phyloP scores from a whole-genome alignment of 2,888 invertebrate species.

The Leptinotarsa rubiginosa region DNA sequence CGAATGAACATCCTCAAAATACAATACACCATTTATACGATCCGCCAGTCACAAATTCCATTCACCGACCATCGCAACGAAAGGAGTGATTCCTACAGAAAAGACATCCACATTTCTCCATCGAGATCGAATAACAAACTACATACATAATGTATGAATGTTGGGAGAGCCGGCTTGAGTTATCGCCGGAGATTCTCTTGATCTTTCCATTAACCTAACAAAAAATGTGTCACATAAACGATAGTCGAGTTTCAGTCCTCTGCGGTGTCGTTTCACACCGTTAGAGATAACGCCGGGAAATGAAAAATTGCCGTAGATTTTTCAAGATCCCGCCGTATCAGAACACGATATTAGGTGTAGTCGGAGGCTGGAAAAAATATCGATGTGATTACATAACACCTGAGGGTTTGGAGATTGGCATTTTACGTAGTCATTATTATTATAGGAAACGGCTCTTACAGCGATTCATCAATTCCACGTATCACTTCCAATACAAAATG shows the following conservation, averaged over 20 bases:
- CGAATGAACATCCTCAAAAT: no score
- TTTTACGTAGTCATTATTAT: constrained; percentile 8
- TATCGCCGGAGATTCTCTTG: constrained; percentile 18
- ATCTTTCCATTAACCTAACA: constrained; percentile 15
- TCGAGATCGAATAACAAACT: constrained; percentile 14
- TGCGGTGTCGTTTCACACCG: constrained; percentile 15
- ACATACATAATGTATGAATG: constrained; percentile 21
- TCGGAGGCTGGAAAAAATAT: constrained; percentile 18
- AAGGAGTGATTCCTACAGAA: neutral
- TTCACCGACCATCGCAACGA: no score
- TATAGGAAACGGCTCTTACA: neutral
- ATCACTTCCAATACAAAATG: no score
- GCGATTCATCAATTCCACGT: neutral
- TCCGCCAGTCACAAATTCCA: no score
- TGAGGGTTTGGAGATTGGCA: constrained; percentile 1
- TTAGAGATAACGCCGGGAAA: constrained; percentile 5
- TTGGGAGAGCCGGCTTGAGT: constrained; percentile 17
- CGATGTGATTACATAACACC: neutral
- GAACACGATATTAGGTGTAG: constrained; percentile 26
- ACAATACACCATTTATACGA: no score
- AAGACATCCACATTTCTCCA: constrained; percentile 11
- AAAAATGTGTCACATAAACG: constrained; percentile 27
- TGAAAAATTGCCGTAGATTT: constrained; percentile 15
- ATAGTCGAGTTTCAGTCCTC: constrained; percentile 20
- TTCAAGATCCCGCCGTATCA: constrained; percentile 20